Conservation (phyloP, 2,888 invertebrate species). For the Euspilapteryx auroguttella region DNA sequence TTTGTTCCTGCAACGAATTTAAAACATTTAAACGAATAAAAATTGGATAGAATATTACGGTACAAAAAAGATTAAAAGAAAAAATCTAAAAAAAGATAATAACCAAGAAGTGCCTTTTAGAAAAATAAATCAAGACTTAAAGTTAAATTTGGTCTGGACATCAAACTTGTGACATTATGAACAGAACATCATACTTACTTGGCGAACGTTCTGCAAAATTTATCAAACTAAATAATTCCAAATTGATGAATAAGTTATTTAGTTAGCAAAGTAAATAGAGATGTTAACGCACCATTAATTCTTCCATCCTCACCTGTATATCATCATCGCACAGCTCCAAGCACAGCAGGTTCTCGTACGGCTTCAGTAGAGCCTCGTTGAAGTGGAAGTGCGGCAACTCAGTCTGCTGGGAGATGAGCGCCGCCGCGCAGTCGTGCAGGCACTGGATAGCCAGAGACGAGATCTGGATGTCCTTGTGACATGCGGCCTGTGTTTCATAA, state of each 20-base stretch:
- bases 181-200: too few relatives aligned
- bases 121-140: too few relatives aligned
- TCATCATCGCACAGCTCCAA: slow-evolving; percentile 92
- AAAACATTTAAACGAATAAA: background rate
- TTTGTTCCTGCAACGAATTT: slow-evolving; percentile 69
- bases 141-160: too few relatives aligned
- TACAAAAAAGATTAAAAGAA: too few relatives aligned
- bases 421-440: slow-evolving; percentile 89
- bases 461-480: slow-evolving; percentile 85
- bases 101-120: too few relatives aligned
- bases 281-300: slow-evolving; percentile 94
- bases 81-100: too few relatives aligned
- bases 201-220: too few relatives aligned
- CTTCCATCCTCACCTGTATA: slow-evolving; percentile 82
- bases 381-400: slow-evolving; percentile 94
- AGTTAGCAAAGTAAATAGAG: too few relatives aligned
- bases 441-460: slow-evolving; percentile 91
- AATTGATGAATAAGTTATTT: too few relatives aligned
- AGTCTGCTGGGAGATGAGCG: slow-evolving; percentile 81
- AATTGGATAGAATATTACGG: too few relatives aligned
- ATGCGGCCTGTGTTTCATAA: slow-evolving; percentile 69
- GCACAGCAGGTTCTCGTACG: slow-evolving; percentile 92
- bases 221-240: too few relatives aligned
- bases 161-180: too few relatives aligned
- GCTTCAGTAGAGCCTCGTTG: slow-evolving; percentile 92